Evolutionary conservation across 2,888 invertebrate genomes (phyloP), one percentile per base, ranked within the genome.

Genomic region (Ctenicera cuprea): DNA sequence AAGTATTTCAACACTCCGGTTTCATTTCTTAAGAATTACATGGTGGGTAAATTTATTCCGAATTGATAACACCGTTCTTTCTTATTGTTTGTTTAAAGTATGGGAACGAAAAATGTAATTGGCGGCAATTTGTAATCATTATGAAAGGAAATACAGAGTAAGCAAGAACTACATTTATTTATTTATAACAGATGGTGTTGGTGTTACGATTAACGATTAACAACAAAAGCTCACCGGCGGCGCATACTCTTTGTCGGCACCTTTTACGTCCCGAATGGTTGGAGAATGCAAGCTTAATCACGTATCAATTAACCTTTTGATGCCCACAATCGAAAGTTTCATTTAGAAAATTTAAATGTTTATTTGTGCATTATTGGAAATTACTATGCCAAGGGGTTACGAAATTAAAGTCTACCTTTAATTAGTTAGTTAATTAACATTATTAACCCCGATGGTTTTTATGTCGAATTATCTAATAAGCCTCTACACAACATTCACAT

Each of bases 261-360:
- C 50, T 50, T 50, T 41, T 22, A 22, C 22, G 20, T 50, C 12
- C 12, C 8, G 18, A 45, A 33, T 33, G 33, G 33, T 33, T 33
- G 33, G 33, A 33, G 33, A 14, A 41, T 41, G n/a, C 14, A 41
- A 50, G 50, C 5, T 50, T 50, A 50, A 50, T 50, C 22, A 50
- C 9, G 22, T 22, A 22, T 50, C 50, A 22, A 50, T 22, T 50
- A 50, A 50, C 22, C 50, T 50, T 50, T 50, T 22, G 50, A 22
- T 22, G 18, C 11, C 22, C 12, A 50, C 20, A 50, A 20, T 50
- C 18, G 5, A 22, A 50, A 50, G 18, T 22, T 20, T 22, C 50
- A 22, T 50, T 50, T 50, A 8, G 22, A 12, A 50, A 50, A 50
- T 50, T 50, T 22, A 22, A 18, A 22, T 50, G 18, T 48, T 16